Evolutionary conservation across 2,888 invertebrate genomes (phyloP), one percentile per base, ranked within the genome.

Genomic region (Prosopocoilus inquinatus): DNA sequence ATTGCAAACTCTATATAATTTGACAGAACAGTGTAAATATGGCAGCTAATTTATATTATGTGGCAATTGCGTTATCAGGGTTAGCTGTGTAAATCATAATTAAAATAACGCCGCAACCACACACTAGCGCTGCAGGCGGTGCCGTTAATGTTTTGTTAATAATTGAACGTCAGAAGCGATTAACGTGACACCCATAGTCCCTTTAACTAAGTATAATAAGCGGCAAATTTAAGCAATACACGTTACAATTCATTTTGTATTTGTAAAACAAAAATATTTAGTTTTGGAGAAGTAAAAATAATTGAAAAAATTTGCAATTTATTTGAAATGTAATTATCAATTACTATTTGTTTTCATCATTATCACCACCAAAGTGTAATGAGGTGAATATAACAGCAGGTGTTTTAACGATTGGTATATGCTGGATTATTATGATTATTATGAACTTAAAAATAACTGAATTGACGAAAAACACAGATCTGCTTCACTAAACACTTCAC

Each of bases 151-250:
- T 70, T 72, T 68, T 68, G 71, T 73, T 72, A 75, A 75, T 75
- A 75, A 75, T 75, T 74, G 72, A 75, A 71, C 69, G 74, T 75
- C 75, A 70, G 68, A 63, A 67, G 67, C 70, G 74, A 75, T 75
- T 74, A 71, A 70, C 67, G 67, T 67, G 71, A 70, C 68, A 70
- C 68, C 70, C 69, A 64, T 70, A 70, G 69, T 69, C 64, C 51
- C 54, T 55, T 55, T 47, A 55, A 52, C 50, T 51, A 55, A 64
- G 53, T 59, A 50, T 35, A 39, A 35, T 55, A 54, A 69, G 73
- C 73, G 71, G 71, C 70, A 69, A 64, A 69, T 47, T 53, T 41
- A 43, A 28, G 20, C 20, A 28, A 3, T 20, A 20, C 2, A 20
- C 20, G 3, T 20, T 5, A 28, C 36, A 36, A 20, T 45, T 38